Conservation (phyloP, 1,140 invertebrate genomes). For the Eciton burchellii region DNA sequence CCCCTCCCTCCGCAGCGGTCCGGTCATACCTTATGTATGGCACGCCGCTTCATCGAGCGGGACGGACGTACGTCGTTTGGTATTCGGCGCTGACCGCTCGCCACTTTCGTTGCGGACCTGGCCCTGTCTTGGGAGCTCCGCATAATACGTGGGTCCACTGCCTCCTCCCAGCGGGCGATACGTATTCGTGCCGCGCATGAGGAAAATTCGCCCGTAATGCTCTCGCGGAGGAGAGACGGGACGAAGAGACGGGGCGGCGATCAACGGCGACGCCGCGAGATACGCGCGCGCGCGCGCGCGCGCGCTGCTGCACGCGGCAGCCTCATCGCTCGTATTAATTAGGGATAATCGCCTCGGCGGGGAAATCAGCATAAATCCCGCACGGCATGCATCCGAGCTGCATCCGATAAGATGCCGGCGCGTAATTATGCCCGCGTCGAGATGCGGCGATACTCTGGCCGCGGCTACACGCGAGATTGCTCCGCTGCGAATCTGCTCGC, state of each 20-base stretch:
- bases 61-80: slow-evolving; percentile 75
- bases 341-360: neutral
- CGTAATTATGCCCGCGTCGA: neutral
- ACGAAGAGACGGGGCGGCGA: neutral
- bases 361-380: neutral
- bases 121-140: slow-evolving; percentile 66
- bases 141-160: slow-evolving; percentile 65
- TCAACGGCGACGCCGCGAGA: neutral
- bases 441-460: neutral
- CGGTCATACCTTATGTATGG: slow-evolving; percentile 82
- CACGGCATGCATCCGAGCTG: no score
- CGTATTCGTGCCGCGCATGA: slow-evolving; percentile 65
- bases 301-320: neutral
- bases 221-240: slow-evolving; percentile 32
- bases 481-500: neutral
- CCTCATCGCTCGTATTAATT: neutral
- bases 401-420: neutral
- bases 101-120: slow-evolving; percentile 80
- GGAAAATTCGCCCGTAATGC: slow-evolving; percentile 56
- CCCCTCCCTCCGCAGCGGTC: slow-evolving; percentile 37
- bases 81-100: slow-evolving; percentile 81
- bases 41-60: slow-evolving; percentile 70
- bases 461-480: neutral
- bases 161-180: slow-evolving; percentile 26
- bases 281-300: no score